Evolutionary conservation across 37 sponge, comb jelly and placozoan species (phyloP).

Genomic region (Cladorhizidae sp.): DNA sequence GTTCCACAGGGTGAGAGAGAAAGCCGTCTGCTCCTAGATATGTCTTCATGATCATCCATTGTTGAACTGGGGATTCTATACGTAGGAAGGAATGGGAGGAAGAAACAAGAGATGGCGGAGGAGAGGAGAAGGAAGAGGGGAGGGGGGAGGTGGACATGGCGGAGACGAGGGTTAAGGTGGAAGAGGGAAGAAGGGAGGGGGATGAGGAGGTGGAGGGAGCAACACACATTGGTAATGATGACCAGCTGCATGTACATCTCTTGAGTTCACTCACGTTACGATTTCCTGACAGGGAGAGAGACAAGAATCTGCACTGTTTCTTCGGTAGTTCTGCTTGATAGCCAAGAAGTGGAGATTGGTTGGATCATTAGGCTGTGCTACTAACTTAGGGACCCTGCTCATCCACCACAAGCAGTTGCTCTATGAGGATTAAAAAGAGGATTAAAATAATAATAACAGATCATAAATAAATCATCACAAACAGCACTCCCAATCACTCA

Average conservation of each 20-base stretch:
- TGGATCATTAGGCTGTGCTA: not conserved
- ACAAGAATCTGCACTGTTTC: not conserved
- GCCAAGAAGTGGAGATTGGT: not conserved
- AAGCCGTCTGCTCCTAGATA: no score
- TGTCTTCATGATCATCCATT: no score
- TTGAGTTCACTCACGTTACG: not conserved
- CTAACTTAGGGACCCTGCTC: not conserved
- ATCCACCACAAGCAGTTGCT: no score
- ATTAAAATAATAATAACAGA: no score
- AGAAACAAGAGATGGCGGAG: not conserved
- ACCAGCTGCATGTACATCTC: no score
- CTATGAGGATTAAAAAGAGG: no score
- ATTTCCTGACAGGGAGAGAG: not conserved
- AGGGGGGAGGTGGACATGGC: conserved; percentile 1
- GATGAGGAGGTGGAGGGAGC: conserved; percentile 21
- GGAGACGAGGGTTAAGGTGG: conserved; percentile 17
- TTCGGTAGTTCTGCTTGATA: conserved; percentile 3
- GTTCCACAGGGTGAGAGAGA: no score
- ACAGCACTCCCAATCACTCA: no score
- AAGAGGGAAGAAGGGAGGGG: conserved; percentile 26
- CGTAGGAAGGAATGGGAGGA: no score
- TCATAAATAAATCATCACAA: no score
- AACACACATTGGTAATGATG: not conserved
- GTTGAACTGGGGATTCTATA: no score
- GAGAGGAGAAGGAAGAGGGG: not conserved